A percentile compares a stretch with the other conserved stretches of the same genome.
Conservation (phyloP, 2,113 vertebrate genomes). For the Sapayoa aenigma region DNA sequence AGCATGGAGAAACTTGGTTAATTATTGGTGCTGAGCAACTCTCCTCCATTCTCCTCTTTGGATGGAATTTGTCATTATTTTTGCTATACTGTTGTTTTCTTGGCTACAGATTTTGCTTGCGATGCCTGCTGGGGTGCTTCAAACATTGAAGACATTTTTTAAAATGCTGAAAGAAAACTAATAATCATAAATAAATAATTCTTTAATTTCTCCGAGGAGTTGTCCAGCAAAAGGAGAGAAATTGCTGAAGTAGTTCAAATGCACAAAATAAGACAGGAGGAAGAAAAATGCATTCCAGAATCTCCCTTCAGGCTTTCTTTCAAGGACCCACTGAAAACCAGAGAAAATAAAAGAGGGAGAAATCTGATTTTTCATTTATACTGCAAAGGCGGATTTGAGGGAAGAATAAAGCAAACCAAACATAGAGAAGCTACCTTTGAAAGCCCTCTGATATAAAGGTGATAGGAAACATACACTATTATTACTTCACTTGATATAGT, state of each 20-base stretch:
- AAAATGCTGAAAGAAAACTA: slow-evolving; percentile 55
- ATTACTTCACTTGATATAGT: not conserved
- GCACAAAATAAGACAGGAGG: slow-evolving; percentile 21
- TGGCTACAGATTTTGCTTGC: not conserved
- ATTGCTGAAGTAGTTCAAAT: slow-evolving; percentile 52
- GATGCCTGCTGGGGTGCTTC: slow-evolving; percentile 38
- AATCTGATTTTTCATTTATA: slow-evolving; percentile 8
- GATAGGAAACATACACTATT: not conserved
- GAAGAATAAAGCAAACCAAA: not conserved
- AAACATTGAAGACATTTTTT: slow-evolving; percentile 46
- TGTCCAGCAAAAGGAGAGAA: slow-evolving; percentile 59
- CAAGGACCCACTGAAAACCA: slow-evolving; percentile 21
- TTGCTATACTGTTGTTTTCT: slow-evolving; percentile 11
- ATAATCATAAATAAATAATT: slow-evolving; percentile 68
- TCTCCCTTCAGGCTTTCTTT: slow-evolving; percentile 34
- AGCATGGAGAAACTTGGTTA: not conserved
- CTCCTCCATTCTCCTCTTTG: not conserved
- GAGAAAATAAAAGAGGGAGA: slow-evolving; percentile 1
- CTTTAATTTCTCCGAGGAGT: slow-evolving; percentile 58
- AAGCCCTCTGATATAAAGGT: not conserved
- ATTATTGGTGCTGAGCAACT: not conserved
- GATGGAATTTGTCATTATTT: slow-evolving; percentile 6
- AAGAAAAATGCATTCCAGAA: slow-evolving; percentile 46
- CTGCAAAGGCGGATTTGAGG: not conserved
- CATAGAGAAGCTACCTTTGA: not conserved